Percentiles rank a stretch among this genome's conserved stretches.
Evolutionary conservation across 1,140 invertebrate genomes (phyloP).

Genomic region (Nymphalis io): DNA sequence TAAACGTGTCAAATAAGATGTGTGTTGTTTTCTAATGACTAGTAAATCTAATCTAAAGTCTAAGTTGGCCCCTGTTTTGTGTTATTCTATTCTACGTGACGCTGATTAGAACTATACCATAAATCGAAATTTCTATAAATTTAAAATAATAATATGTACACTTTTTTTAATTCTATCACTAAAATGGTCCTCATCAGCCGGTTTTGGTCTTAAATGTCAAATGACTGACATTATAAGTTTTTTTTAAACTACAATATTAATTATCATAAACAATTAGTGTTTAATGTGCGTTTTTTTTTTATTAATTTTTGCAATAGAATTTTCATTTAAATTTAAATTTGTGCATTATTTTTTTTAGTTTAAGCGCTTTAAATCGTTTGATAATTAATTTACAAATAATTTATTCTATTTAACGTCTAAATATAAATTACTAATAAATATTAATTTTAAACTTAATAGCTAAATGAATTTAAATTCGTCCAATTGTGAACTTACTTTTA

Average conservation of each 20-base stretch:
- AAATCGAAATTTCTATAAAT: neutral
- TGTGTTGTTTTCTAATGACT: constrained; percentile 8
- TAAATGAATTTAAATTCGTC: constrained; percentile 27
- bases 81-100: constrained; percentile 39
- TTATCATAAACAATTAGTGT: constrained; percentile 6
- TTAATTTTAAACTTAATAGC: constrained; percentile 13
- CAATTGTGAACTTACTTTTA: constrained; percentile 18
- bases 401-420: constrained; percentile 1
- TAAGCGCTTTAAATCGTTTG: neutral
- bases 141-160: constrained; percentile 20
- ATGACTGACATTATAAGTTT: constrained; percentile 4
- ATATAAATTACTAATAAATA: constrained; percentile 10
- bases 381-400: neutral
- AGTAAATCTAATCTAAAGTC: constrained; percentile 38
- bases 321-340: neutral
- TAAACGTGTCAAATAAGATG: constrained; percentile 18
- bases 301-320: neutral
- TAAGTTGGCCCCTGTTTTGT: constrained; percentile 61
- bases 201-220: constrained; percentile 8
- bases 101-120: neutral
- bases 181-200: constrained; percentile 31
- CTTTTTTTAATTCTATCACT: neutral
- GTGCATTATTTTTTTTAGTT: neutral
- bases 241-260: constrained; percentile 1
- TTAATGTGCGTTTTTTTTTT: neutral